Base-by-base conservation (phyloP, 1,140 invertebrate species). In the Littorina saxatilis region DNA sequence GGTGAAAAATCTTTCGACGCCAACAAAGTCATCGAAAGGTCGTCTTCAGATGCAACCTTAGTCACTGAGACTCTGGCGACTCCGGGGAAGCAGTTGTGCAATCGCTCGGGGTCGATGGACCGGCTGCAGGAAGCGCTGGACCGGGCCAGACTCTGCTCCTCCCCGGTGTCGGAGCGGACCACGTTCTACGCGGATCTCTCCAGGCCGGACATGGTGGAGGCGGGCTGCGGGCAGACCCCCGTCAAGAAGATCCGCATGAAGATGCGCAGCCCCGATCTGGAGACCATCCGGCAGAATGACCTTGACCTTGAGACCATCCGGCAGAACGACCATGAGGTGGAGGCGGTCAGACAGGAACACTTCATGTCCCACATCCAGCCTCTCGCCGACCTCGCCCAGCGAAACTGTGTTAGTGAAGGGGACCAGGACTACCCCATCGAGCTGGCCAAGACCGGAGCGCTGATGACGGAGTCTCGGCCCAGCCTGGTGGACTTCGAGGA, bases 171-270 rank as follows among this genome's bases (percentile, higher is more conserved):
- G 23, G 87, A 88, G 74, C 82, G 79, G 43, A 81, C 88, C 17
- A 85, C 82, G 32, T 84, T 88, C 4, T 89, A 88, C 61, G 86
- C 85, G 37, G 86, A 89, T 77, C 79, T 89, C 35, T 89, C 88
- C 2, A 86, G 84, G 23, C 70, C 85, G 50, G 87, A 85, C 15
- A 40, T 58, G 5, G 81, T 70, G 55, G 81, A 83, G 58, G 77
- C 81, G 3, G 58, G 52, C 1, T 55, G 66, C 15, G 29, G 79
- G 27, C 63, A 80, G 40, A 80, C 79, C 40, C 66, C 27, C 70
- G 17, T 61, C 43, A 75, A 87, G 68, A 61, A 78, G 58, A 55
- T 76, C 66, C 3, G 63, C 52, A 55, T 82, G 73, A 35, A 80
- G 58, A 39, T 83, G 17, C 11, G 82, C 29, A 61, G 76, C 37